These are phyloP conservation scores for Sphecodes monilicornis DNA, from an alignment of 2,888 invertebrate genomes.

Conservation along the genomic window DNA sequence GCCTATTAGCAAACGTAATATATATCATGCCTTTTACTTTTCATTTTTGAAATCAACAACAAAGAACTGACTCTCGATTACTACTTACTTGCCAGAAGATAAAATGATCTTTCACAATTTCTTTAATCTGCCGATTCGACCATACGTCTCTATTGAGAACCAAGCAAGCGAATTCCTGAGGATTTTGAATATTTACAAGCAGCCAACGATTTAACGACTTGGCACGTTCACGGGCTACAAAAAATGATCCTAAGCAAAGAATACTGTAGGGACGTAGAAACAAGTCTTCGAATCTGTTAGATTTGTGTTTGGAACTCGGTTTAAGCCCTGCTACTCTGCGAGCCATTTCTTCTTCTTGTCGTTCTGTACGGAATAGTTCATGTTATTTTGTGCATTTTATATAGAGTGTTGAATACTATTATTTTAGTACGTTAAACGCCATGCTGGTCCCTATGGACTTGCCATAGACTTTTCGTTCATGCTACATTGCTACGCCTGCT, in stretches of 20 bases:
- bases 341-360: conserved; percentile 83
- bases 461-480: no score
- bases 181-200: conserved; percentile 89
- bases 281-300: conserved; percentile 87
- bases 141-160: conserved; percentile 90
- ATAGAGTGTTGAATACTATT: not conserved
- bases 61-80: not conserved
- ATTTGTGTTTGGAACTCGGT: conserved; percentile 80
- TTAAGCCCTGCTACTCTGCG: conserved; percentile 77
- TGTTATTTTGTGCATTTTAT: not conserved
- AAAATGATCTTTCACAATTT: conserved; percentile 88
- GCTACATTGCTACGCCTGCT: no score
- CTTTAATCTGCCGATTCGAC: conserved; percentile 87
- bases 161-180: conserved; percentile 89
- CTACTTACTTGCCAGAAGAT: conserved; percentile 88
- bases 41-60: not conserved
- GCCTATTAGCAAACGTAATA: conserved; percentile 71
- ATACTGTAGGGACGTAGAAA: conserved; percentile 90
- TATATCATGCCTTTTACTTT: conserved; percentile 1
- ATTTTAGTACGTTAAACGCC: no score
- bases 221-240: conserved; percentile 86
- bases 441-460: no score
- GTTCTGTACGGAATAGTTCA: conserved; percentile 67
- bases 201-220: conserved; percentile 88
- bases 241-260: conserved; percentile 87